Base-by-base conservation (phyloP, 1,140 invertebrate species). In the Acromyrmex echinatior region DNA sequence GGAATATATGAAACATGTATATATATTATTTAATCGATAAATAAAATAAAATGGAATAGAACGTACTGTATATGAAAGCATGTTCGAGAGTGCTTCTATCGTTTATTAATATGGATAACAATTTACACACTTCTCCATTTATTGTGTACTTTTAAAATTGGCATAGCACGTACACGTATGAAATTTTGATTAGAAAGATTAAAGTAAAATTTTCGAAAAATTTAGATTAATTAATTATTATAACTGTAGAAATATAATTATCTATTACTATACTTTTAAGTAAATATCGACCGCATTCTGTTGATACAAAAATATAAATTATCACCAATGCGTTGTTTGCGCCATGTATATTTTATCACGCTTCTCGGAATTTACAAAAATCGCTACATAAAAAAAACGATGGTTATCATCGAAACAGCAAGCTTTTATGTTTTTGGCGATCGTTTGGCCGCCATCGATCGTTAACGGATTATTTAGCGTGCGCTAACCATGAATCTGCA, bases 381-480 rank as follows among this genome's bases (percentile, higher is more conserved):
- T 76, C n/a, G 39, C 53, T 39, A 25, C 39, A n/a, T 39, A 25
- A 82, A 82, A 82, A 39, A 49, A 45, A 14, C 18, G 25, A 58
- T 21, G 51, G 21, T 16, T 6, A 35, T 60, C 53, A 58, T 18
- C 58, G 21, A 18, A 77, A 28, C 16, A 35, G 16, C 35, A 21
- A 7, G 18, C 66, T 80, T 80, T 80, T 70, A 25, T 21, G 49
- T 49, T 25, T 12, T 39, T 45, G 62, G n/a, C 31, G 78, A 56
- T 70, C 49, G 35, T 31, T 53, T 21, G 31, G 51, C 7, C 53
- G 25, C 4, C 71, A 56, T 31, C 85, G 88, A 87, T 90, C 86
- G 92, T 92, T 92, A 92, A 77, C 82, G 89, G 89, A 93, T 92
- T 93, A 92, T 93, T 93, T 93, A 92, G 82, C 87, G 86, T 79